A percentile compares a stretch with the other conserved stretches of the same genome.
phyloP scores from a whole-genome alignment of 2,888 invertebrate genomes.

The Drosophila yooni region DNA sequence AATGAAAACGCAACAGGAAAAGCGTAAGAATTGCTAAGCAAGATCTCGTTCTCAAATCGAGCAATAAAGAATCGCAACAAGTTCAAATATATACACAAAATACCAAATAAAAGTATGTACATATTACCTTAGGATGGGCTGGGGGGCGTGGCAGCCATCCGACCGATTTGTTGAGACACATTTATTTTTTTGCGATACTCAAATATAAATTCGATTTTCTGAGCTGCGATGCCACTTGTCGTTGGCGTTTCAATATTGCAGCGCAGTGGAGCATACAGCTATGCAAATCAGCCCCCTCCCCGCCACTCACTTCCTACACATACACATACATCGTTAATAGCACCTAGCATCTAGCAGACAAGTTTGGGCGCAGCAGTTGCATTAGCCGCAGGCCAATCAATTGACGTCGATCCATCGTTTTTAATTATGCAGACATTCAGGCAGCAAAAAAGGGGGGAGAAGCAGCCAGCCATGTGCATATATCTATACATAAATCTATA shows the following conservation, averaged over 20 bases:
- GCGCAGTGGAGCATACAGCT: slow-evolving; percentile 32
- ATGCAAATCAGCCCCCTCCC: background rate
- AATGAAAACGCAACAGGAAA: slow-evolving; percentile 3
- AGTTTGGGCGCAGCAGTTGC: slow-evolving; percentile 38
- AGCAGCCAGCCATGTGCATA: background rate
- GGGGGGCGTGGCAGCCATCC: slow-evolving; percentile 6
- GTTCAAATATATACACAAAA: slow-evolving; percentile 17
- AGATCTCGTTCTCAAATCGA: slow-evolving; percentile 62
- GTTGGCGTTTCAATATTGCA: slow-evolving; percentile 39
- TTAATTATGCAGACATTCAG: slow-evolving; percentile 54
- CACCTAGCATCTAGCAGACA: slow-evolving; percentile 3
- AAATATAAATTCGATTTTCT: slow-evolving; percentile 65
- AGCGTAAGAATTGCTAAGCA: slow-evolving; percentile 14
- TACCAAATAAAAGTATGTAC: background rate
- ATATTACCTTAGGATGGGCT: background rate
- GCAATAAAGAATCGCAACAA: slow-evolving; percentile 74
- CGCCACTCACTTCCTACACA: too few species aligned
- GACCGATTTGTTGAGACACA: slow-evolving; percentile 28
- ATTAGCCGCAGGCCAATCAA: slow-evolving; percentile 55
- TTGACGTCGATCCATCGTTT: slow-evolving; percentile 39
- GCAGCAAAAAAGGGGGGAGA: background rate
- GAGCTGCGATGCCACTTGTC: slow-evolving; percentile 35
- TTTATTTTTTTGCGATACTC: slow-evolving; percentile 59
- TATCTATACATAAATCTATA: background rate
- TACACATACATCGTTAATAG: background rate